Evolutionary conservation across 2,888 invertebrate genomes (phyloP), one percentile per base, ranked within the genome.

Genomic region (Nematopogon swammerdamellus): DNA sequence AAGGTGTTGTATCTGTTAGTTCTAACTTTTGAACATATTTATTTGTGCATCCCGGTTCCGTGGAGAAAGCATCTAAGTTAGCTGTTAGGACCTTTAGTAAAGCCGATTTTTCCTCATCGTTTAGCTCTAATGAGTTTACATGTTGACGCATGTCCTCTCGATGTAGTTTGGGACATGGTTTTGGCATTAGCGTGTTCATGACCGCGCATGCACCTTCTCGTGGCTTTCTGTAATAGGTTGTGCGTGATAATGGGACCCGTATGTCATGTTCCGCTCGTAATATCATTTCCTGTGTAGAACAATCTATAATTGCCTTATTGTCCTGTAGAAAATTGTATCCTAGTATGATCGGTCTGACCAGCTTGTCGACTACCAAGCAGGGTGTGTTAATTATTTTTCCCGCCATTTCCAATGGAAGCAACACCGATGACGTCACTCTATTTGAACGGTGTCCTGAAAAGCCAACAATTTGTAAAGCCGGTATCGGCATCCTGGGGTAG

Each of bases 21-120:
- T 53, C 54, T 8, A 62, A 59, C 11, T 54, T 46, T 47, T 60
- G 61, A 19, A 54, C 50, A 49, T 54, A 63, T 18, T 50, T 49
- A 30, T 49, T 29, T 11, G 56, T 58, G 4, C 53, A 49, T 10
- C 56, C 55, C 1, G 57, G 53, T n/a, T 53, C 51, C 3, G 49
- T 46, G 1, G 55, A 53, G 48, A 59, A 59, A n/a, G 58, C 19
- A 19, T 14, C 36, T 14, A 36, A 36, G 14, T 36, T 36, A 14
- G 11, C 3, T 14, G 14, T 3, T 36, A 36, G n/a, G 11, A 36
- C 36, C 3, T 14, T 14, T 3, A 3, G 11, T 14, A 36, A 36
- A 36, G 36, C 36, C 3, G 36, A 3, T 14, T 36, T 36, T 36
- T 36, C 36, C 8, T 14, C n/a, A 6, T 36, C 3, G 11, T 8